Evolutionary conservation across 2,888 invertebrate species (phyloP).

Genomic region (Blastobasis lacticolella): DNA sequence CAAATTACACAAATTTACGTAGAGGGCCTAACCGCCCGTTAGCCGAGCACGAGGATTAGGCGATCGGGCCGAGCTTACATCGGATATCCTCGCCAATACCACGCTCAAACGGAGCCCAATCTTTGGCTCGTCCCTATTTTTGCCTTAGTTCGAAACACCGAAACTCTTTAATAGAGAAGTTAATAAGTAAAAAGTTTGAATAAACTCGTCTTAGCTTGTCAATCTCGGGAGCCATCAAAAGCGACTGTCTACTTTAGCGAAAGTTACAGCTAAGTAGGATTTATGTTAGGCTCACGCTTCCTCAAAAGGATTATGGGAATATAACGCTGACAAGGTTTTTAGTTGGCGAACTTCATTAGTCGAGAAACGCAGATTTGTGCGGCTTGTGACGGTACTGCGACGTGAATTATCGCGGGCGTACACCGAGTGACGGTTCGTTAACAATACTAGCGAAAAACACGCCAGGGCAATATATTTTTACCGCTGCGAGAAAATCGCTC

Average conservation of each 20-base stretch:
- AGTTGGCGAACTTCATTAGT: constrained; percentile 7
- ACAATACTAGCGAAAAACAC: too few relatives aligned
- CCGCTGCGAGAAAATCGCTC: constrained; percentile 28
- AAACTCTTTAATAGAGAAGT: constrained; percentile 62
- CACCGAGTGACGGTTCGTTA: too few relatives aligned
- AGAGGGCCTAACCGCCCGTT: constrained; percentile 61
- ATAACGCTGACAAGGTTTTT: constrained; percentile 42
- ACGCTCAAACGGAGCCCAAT: constrained; percentile 52
- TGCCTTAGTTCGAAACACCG: constrained; percentile 9
- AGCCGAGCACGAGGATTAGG: constrained; percentile 59
- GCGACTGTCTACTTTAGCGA: constrained; percentile 64
- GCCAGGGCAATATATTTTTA: constrained; percentile 16
- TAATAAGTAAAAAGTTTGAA: constrained; percentile 68
- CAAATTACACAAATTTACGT: constrained; percentile 73
- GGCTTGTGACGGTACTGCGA: too few relatives aligned
- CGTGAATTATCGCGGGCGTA: too few relatives aligned
- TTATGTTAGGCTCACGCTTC: constrained; percentile 60
- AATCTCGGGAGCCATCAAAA: constrained; percentile 63
- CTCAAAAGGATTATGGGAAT: constrained; percentile 56
- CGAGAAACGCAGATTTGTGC: background rate
- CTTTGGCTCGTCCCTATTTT: constrained; percentile 38
- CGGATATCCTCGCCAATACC: constrained; percentile 52
- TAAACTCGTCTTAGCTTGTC: constrained; percentile 60
- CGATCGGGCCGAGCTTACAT: constrained; percentile 55
- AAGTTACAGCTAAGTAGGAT: constrained; percentile 70